Conservation (phyloP, 64 coral and sea anemone species). For the Montipora foliosa region DNA sequence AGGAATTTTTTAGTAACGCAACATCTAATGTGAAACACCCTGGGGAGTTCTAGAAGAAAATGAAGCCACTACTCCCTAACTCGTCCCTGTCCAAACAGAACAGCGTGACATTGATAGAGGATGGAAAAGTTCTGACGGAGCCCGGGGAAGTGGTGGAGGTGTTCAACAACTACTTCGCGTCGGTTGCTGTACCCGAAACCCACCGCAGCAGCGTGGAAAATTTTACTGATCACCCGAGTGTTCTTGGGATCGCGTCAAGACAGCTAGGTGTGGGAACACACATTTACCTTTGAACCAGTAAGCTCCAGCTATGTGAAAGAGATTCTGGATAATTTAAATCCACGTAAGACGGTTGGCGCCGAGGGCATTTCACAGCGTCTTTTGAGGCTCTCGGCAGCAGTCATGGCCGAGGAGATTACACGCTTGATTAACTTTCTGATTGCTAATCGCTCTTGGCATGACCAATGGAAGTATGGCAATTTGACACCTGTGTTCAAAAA, state of each 20-base stretch:
- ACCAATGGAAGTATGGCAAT: conserved; percentile 68
- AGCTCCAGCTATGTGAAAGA: conserved; percentile 33
- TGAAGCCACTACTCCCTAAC: conserved; percentile 54
- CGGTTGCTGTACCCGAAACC: too few species aligned
- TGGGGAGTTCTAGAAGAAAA: conserved; percentile 61
- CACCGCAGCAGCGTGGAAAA: too few species aligned
- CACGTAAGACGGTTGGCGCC: conserved; percentile 28
- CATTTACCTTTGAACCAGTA: conserved; percentile 29
- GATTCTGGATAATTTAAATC: conserved; percentile 41
- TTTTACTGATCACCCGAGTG: not conserved
- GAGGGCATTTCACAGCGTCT: conserved; percentile 30
- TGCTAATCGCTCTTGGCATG: not conserved
- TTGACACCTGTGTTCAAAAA: conserved; percentile 2
- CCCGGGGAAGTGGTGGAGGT: conserved; percentile 2
- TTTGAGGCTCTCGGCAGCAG: conserved; percentile 42
- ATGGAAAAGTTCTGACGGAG: not conserved
- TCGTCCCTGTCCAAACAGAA: not conserved
- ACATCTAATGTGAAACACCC: conserved; percentile 17
- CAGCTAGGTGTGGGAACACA: not conserved
- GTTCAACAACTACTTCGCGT: conserved; percentile 10
- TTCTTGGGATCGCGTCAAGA: conserved; percentile 17
- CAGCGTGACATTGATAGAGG: conserved; percentile 4
- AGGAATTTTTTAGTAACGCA: too few species aligned
- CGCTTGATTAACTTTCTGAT: too few species aligned
- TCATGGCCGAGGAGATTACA: conserved; percentile 27